Base-by-base conservation (phyloP, 2,113 vertebrate genomes). In the Hypanus sabinus region DNA sequence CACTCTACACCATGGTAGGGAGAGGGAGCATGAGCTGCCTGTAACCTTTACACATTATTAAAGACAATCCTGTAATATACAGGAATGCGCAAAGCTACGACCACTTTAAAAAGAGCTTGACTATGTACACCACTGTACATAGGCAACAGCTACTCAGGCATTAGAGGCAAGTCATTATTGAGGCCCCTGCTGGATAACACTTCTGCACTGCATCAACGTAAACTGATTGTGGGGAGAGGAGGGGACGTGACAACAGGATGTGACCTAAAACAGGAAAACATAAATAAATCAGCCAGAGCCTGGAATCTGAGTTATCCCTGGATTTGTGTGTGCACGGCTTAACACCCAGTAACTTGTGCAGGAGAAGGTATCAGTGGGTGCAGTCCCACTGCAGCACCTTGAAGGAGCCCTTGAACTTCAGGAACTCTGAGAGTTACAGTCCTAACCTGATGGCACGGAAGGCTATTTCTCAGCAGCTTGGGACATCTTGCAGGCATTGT, bases 51-150 rank as follows among this genome's bases (percentile, higher is more conserved):
- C 36, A 93, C 14, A 93, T 68, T 38, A 92, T 92, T 46, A 73
- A 93, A 73, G 68, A 75, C 20, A 73, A 38, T 75, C 91, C 91
- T 93, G 91, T 93, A 93, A 73, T 93, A 75, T 93, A 73, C 91
- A 93, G 91, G 91, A 55, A 93, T 1, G 91, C 18, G n/a, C 22
- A 46, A 93, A 30, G 68, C 68, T 30, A 55, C 27, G 27, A 30
- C 70, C 36, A 93, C 36, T 93, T 93, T 24, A 46, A 71, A 71
- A 92, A 27, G n/a, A 71, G 90, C 62, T 38, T n/a, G 46, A 38
- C 36, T 93, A 93, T 93, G 70, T 93, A 73, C 68, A 93, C 33
- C 46, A 71, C 88, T 93, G 22, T 73, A 30, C 1, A 24, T 20
- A 65, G n/a, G 85, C 83, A 71, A 5, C 18, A 2, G n/a, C 12